Evolutionary conservation across 2,113 vertebrate species (phyloP), one percentile per base, ranked within the genome.

Genomic region (Anguilla rostrata): DNA sequence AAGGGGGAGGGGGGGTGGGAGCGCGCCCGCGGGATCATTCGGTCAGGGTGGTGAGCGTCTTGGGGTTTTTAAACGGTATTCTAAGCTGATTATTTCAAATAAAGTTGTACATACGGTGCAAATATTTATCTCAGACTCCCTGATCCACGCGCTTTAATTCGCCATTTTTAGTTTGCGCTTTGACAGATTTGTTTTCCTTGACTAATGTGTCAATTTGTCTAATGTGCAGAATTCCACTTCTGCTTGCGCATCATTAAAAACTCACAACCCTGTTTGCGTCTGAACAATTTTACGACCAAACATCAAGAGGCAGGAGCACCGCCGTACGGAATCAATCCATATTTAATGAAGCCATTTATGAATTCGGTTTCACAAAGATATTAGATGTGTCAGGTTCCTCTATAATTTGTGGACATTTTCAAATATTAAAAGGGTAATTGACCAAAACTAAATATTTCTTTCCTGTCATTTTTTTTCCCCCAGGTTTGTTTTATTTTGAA

Each of bases 81-180:
- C 85, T 1, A 56, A 81, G 15, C 7, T 39, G 39, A 6, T 87
- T 46, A 82, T 86, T 46, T 83, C 60, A 86, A 88, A 90, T 49
- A 84, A 85, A 87, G 71, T 75, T n/a, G 49, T 75, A 75, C 71
- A 22, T 34, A 75, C 71, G 8, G 60, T 66, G 22, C 18, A 75
- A 75, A 75, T 75, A 75, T 11, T n/a, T 75, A 75, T 34, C 71
- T 34, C 8, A 34, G 12, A 75, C n/a, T 75, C n/a, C 12, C 71
- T 6, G 71, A 9, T 26, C n/a, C 11, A 11, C 5, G 34, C 16
- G 7, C 34, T n/a, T 71, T 71, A 26, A 34, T 75, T 75, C 11
- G 34, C 5, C n/a, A n/a, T 75, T 75, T 75, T 75, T n/a, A 75
- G 71, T 29, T 29, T 75, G 5, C 5, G 11, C 20, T 66, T 22